These are phyloP conservation scores for Gadopsis bispinosus DNA, from an alignment of 2,797 vertebrate species.

Conservation along the genomic window DNA sequence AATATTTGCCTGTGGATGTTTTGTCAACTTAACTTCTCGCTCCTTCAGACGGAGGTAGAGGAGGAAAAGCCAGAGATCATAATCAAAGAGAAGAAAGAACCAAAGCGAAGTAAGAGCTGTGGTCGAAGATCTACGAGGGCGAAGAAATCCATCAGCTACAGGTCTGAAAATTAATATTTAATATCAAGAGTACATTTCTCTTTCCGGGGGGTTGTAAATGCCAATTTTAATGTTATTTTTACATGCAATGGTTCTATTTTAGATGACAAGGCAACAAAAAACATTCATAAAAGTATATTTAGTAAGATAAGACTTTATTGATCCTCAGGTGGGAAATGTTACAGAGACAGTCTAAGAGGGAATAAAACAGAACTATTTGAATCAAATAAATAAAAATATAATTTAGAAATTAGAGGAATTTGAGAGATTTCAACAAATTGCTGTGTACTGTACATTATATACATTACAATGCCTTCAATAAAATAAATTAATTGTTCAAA, in stretches of 20 bases:
- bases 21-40: background rate
- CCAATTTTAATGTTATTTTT: background rate
- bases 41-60: slow-evolving; percentile 80
- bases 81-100: slow-evolving; percentile 88
- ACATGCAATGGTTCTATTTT: background rate
- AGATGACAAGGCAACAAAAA: background rate
- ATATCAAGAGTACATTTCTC: background rate
- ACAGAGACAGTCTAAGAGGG: background rate
- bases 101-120: slow-evolving; percentile 89
- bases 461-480: background rate
- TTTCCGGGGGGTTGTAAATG: background rate
- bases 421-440: no score
- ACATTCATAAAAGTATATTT: background rate
- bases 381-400: background rate
- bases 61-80: slow-evolving; percentile 75
- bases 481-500: background rate
- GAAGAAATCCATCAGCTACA: slow-evolving; percentile 94
- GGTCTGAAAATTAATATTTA: slow-evolving; percentile 56
- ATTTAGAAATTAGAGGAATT: background rate
- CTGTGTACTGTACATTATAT: background rate
- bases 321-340: background rate
- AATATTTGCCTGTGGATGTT: background rate
- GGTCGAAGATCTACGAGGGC: slow-evolving; percentile 94
- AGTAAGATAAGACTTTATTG: background rate
- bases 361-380: background rate